Percentiles rank a stretch among this genome's conserved stretches.
phyloP scores from a whole-genome alignment of 2,888 invertebrate genomes.

The Rutpela maculata region DNA sequence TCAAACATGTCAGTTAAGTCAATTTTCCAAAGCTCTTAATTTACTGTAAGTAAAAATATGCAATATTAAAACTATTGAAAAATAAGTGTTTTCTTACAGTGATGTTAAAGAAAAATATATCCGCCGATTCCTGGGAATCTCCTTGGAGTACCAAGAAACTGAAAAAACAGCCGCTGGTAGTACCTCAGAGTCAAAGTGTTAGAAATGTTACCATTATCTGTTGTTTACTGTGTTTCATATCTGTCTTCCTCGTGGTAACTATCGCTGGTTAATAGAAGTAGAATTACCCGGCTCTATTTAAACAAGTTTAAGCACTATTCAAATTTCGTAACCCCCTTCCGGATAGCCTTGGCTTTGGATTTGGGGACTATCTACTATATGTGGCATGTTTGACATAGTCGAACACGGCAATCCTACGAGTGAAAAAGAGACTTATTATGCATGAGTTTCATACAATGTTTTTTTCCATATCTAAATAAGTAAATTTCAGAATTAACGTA shows the following conservation, averaged over 20 bases:
- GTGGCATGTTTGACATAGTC: too few relatives aligned
- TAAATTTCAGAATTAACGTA: too few relatives aligned
- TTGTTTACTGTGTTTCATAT: constrained; percentile 49
- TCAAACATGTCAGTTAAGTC: neutral
- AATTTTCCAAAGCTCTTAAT: neutral
- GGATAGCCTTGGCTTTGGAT: too few relatives aligned
- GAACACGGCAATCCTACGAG: too few relatives aligned
- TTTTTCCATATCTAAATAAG: too few relatives aligned
- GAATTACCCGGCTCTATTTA: neutral
- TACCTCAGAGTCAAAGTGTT: constrained; percentile 47
- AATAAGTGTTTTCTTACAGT: neutral
- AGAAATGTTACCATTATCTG: constrained; percentile 41
- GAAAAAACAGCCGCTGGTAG: constrained; percentile 31
- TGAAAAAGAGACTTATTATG: too few relatives aligned
- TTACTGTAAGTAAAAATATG: neutral
- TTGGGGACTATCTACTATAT: too few relatives aligned
- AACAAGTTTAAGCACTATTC: neutral
- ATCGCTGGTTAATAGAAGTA: neutral
- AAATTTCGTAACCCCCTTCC: too few relatives aligned
- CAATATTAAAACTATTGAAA: neutral
- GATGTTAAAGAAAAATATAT: constrained; percentile 30
- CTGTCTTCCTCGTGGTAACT: constrained; percentile 50
- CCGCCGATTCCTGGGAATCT: constrained; percentile 50
- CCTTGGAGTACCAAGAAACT: constrained; percentile 43
- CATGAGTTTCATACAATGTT: too few relatives aligned